Percentiles rank a stretch among this genome's conserved stretches.
Evolutionary conservation across 1,140 invertebrate species (phyloP).

Genomic region (Penaeus vannamei): DNA sequence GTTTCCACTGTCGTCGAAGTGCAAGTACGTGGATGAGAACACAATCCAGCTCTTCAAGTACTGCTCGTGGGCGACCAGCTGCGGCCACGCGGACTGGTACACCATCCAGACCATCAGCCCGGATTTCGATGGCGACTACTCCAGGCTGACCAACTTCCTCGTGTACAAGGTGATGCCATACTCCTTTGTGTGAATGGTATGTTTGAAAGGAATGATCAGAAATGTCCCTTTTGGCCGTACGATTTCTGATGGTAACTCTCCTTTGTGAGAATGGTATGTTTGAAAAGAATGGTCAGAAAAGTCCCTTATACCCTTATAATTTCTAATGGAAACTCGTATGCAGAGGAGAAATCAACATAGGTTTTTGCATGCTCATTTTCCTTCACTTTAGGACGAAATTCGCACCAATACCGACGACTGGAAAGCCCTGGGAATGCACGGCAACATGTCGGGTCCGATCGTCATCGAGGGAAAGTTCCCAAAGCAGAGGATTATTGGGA

Average conservation of each 20-base stretch:
- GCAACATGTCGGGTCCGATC: slow-evolving; percentile 68
- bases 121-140: slow-evolving; percentile 43
- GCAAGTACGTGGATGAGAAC: slow-evolving; percentile 51
- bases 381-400: slow-evolving; percentile 61
- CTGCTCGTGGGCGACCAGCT: slow-evolving; percentile 65
- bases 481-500: slow-evolving; percentile 62
- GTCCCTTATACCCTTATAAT: too few relatives aligned
- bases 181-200: too few relatives aligned
- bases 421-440: slow-evolving; percentile 65
- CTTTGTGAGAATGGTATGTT: too few relatives aligned
- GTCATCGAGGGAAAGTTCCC: slow-evolving; percentile 64
- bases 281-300: too few relatives aligned
- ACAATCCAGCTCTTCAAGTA: slow-evolving; percentile 58
- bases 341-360: neutral
- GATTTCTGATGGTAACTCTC: neutral
- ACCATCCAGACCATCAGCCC: slow-evolving; percentile 63
- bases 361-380: neutral
- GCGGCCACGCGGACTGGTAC: slow-evolving; percentile 68
- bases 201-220: too few relatives aligned
- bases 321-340: too few relatives aligned
- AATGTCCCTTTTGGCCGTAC: neutral
- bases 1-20: slow-evolving; percentile 66
- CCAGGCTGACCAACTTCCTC: slow-evolving; percentile 59
- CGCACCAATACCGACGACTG: slow-evolving; percentile 67
- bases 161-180: slow-evolving; percentile 44